These are phyloP conservation scores for Ophonus ardosiacus DNA, from an alignment of 2,888 invertebrate genomes.

Conservation along the genomic window DNA sequence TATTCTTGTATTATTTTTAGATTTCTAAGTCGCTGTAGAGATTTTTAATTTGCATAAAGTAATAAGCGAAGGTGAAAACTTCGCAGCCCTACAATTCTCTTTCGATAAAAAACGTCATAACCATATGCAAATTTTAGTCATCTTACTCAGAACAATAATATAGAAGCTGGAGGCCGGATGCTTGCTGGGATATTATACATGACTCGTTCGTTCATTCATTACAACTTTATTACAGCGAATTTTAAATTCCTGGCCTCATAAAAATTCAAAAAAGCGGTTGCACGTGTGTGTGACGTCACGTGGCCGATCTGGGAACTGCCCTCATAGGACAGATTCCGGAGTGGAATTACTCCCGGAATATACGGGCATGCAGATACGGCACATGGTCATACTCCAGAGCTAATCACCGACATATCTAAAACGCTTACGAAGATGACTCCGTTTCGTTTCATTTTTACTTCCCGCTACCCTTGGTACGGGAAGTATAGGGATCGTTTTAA, in stretches of 20 bases:
- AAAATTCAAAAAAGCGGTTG: constrained; percentile 51
- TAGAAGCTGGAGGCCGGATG: neutral
- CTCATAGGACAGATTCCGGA: constrained; percentile 17
- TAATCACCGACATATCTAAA: neutral
- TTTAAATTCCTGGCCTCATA: constrained; percentile 56
- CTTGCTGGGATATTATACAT: constrained; percentile 25
- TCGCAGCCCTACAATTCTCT: constrained; percentile 15
- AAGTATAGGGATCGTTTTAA: too few relatives aligned
- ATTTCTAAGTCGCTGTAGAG: neutral
- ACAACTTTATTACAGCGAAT: constrained; percentile 58
- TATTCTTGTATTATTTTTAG: neutral
- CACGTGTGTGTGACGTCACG: constrained; percentile 49
- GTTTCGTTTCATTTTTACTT: too few relatives aligned
- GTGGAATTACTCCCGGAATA: constrained; percentile 25
- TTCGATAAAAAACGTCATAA: constrained; percentile 45
- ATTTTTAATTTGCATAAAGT: constrained; percentile 9
- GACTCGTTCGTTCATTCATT: constrained; percentile 56
- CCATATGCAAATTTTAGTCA: constrained; percentile 41
- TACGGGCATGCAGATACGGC: constrained; percentile 2
- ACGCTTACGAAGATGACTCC: too few relatives aligned
- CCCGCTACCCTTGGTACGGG: too few relatives aligned
- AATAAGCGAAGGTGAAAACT: constrained; percentile 37
- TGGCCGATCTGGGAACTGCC: constrained; percentile 7
- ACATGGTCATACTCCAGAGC: neutral
- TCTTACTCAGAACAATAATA: constrained; percentile 42